A percentile compares a stretch with the other conserved stretches of the same genome.
phyloP scores from a whole-genome alignment of 2,888 invertebrate genomes.

The Scrobipalpa costella region DNA sequence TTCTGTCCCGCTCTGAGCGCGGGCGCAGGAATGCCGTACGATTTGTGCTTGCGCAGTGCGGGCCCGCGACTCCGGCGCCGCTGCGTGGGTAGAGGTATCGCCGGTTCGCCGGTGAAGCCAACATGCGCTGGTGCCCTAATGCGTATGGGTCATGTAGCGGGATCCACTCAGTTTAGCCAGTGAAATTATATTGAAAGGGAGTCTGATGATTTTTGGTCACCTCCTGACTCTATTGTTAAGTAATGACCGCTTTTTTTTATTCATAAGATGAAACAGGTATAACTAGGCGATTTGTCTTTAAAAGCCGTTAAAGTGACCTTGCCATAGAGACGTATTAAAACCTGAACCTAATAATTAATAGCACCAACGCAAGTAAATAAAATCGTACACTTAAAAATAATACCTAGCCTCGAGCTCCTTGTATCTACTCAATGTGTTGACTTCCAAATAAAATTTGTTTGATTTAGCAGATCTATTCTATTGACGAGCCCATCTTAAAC shows the following conservation, averaged over 20 bases:
- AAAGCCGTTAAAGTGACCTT: not conserved
- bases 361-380: too few species aligned
- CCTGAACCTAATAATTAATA: not conserved
- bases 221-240: constrained; percentile 41
- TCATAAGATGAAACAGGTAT: not conserved
- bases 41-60: constrained; percentile 75
- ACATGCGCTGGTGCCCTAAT: constrained; percentile 79
- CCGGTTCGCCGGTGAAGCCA: constrained; percentile 62
- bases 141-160: constrained; percentile 81
- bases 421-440: not conserved
- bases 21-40: constrained; percentile 79
- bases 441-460: not conserved
- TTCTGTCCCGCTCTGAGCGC: constrained; percentile 59
- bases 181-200: constrained; percentile 81
- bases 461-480: not conserved
- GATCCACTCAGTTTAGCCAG: constrained; percentile 78
- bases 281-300: not conserved
- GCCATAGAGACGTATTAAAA: not conserved
- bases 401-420: not conserved
- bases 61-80: constrained; percentile 43
- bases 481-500: not conserved
- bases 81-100: constrained; percentile 62
- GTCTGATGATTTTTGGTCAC: constrained; percentile 74
- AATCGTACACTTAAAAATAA: not conserved
- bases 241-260: constrained; percentile 11